Base-by-base conservation (phyloP, 2,888 invertebrate species). In the Terebella lapidaria region DNA sequence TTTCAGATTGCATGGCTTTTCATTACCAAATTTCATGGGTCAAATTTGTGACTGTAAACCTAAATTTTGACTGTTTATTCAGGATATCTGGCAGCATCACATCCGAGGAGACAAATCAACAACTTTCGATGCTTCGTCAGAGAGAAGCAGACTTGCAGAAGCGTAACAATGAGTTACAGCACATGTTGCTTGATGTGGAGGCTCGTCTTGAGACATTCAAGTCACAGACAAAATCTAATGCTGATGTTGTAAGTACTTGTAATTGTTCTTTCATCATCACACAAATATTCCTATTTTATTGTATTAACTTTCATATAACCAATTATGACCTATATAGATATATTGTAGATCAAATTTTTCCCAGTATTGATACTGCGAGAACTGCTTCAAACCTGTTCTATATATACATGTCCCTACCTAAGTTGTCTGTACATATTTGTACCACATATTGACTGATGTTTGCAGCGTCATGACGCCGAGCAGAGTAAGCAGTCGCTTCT, bases 101-200 rank as follows among this genome's bases (percentile, higher is more conserved):
- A 15, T 35, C 42, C n/a, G 42, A 35, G 10, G 42, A 35, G n/a
- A 35, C n/a, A 15, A 35, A 35, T n/a, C 10, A 35, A 15, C 42
- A 35, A 58, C 69, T 76, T 47, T 58, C 69, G 1, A 63, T 72
- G 56, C 64, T 75, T 56, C 69, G 74, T 59, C 71, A 74, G 49
- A 63, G 73, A n/a, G 77, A 77, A 60, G 58, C 60, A 18, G 72
- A 72, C 51, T 62, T 72, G 2, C 62, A 68, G 22, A 65, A 68
- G 42, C 72, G 74, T 63, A 77, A 74, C 60, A 68, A 70, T 1
- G 72, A 76, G 20, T 65, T 77, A 25, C 75, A 76, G 59, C 75
- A 73, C 65, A 72, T 68, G 2, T 71, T 77, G 59, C 66, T 76
- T 24, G 77, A 77, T 62, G 62, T 76, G 25, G 75, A 76, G 61